Evolutionary conservation across 92 coral and sea anemone species (phyloP).

Genomic region (Parazoanthus darwini): DNA sequence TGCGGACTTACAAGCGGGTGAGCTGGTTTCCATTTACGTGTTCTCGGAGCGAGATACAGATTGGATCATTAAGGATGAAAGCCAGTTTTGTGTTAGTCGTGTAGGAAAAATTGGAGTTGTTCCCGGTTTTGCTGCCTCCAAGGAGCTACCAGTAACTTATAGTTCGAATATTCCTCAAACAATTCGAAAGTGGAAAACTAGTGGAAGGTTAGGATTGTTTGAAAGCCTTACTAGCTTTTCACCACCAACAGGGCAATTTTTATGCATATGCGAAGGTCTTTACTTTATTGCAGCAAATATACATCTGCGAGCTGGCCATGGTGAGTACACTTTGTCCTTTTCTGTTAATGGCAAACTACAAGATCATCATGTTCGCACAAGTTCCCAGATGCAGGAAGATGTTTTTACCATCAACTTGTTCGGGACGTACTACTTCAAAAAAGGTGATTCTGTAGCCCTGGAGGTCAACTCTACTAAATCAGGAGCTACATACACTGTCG

Average conservation of each 20-base stretch:
- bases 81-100: constrained; percentile 55
- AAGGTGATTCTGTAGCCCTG: constrained; percentile 54
- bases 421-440: constrained; percentile 43
- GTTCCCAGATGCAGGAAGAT: background rate
- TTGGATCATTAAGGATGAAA: constrained; percentile 54
- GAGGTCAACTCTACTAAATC: constrained; percentile 23
- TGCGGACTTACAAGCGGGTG: constrained; percentile 51
- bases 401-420: constrained; percentile 47
- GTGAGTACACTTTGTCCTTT: constrained; percentile 35
- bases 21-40: constrained; percentile 49
- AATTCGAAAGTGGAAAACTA: constrained; percentile 63
- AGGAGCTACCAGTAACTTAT: background rate
- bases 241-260: constrained; percentile 56
- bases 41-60: constrained; percentile 59
- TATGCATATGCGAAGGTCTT: constrained; percentile 56
- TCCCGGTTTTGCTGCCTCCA: constrained; percentile 59
- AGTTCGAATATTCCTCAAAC: background rate
- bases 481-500: constrained; percentile 1
- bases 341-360: constrained; percentile 46
- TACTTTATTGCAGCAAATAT: constrained; percentile 62
- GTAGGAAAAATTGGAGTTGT: constrained; percentile 49
- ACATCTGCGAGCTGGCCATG: constrained; percentile 41
- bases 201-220: constrained; percentile 50
- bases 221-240: constrained; percentile 60
- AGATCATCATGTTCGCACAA: constrained; percentile 33